Conservation (phyloP, 2,888 invertebrate species). For the Tethea ocularis region DNA sequence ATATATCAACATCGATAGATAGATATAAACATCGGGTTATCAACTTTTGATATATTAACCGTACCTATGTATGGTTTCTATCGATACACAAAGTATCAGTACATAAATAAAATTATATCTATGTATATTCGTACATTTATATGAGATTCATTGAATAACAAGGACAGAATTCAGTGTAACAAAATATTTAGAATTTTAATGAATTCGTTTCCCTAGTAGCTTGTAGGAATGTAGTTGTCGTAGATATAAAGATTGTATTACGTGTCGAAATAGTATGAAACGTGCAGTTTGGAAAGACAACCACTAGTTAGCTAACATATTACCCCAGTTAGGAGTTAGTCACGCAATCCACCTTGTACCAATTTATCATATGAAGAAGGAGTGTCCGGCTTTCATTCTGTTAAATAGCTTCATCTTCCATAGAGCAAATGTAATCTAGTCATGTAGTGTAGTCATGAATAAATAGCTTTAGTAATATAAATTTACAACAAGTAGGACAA, state of each 20-base stretch:
- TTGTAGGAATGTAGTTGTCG: background rate
- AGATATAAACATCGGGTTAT: no score
- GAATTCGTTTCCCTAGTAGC: background rate
- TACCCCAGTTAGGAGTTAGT: conserved; percentile 49
- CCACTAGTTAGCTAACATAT: conserved; percentile 46
- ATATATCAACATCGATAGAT: no score
- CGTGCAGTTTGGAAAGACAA: conserved; percentile 37
- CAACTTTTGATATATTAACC: no score
- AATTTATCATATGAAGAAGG: conserved; percentile 40
- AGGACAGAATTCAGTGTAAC: background rate
- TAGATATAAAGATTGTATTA: background rate
- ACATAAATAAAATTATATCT: no score
- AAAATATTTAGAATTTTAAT: background rate
- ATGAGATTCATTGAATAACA: no score
- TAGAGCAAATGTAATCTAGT: background rate
- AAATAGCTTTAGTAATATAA: no score
- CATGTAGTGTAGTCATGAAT: no score
- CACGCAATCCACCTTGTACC: conserved; percentile 44
- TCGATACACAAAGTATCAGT: no score
- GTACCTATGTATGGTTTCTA: no score
- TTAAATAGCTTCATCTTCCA: background rate
- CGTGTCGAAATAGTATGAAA: conserved; percentile 23
- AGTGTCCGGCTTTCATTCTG: conserved; percentile 23
- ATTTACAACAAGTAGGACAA: no score
- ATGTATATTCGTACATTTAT: no score